Percentiles rank a stretch among this genome's conserved stretches.
These are phyloP conservation scores for Hesperophylax magnus DNA, from an alignment of 1,140 invertebrate genomes.

Conservation along the genomic window DNA sequence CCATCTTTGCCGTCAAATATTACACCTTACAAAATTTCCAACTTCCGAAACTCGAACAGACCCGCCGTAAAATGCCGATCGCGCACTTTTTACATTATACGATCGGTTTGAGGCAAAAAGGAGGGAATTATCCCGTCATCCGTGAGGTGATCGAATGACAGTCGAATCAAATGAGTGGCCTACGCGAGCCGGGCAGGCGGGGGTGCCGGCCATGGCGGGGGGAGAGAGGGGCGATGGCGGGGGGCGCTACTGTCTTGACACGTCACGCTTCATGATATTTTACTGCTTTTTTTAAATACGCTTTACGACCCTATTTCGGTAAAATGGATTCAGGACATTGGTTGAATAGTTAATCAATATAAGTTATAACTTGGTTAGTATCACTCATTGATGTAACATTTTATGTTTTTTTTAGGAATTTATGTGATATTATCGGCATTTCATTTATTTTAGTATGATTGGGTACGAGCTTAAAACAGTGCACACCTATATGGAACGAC, in stretches of 20 bases:
- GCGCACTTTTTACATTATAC: slow-evolving; percentile 36
- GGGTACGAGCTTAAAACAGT: no score
- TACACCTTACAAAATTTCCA: slow-evolving; percentile 9
- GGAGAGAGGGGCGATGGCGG: neutral
- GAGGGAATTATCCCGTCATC: slow-evolving; percentile 41
- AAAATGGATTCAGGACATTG: slow-evolving; percentile 11
- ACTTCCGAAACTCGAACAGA: neutral
- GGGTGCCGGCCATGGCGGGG: neutral
- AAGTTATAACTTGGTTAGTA: slow-evolving; percentile 1
- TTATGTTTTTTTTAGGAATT: no score
- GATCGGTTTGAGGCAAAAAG: slow-evolving; percentile 42
- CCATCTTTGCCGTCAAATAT: neutral
- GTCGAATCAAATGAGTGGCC: slow-evolving; percentile 42
- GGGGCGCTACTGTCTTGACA: slow-evolving; percentile 24
- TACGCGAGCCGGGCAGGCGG: neutral
- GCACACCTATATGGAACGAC: no score
- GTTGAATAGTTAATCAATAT: slow-evolving; percentile 12
- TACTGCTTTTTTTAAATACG: slow-evolving; percentile 28
- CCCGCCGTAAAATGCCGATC: slow-evolving; percentile 28
- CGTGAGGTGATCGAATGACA: slow-evolving; percentile 43
- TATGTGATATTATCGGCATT: no score
- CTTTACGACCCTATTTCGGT: slow-evolving; percentile 23
- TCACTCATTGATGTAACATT: no score
- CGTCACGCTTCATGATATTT: slow-evolving; percentile 34
- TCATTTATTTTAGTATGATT: no score